A percentile compares a stretch with the other conserved stretches of the same genome.
phyloP scores from a whole-genome alignment of 2,113 vertebrate species.

The Eudyptes chrysolophus region DNA sequence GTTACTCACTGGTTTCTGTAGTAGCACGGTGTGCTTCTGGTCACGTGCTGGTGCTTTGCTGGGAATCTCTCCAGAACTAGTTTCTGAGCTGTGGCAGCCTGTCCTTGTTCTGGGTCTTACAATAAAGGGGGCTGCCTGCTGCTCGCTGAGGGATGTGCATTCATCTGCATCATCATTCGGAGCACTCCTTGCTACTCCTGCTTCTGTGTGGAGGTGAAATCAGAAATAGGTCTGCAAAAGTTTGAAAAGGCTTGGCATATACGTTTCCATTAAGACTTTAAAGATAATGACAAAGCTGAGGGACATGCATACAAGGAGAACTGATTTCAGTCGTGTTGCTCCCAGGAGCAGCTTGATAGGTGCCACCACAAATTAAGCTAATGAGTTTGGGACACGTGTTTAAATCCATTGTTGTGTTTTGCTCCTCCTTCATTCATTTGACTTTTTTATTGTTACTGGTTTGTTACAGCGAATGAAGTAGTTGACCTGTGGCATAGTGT shows the following conservation, averaged over 20 bases:
- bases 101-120: background rate
- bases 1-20: background rate
- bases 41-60: background rate
- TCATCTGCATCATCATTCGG: accelerated
- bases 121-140: background rate
- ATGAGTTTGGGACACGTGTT: background rate
- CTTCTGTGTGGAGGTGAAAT: background rate
- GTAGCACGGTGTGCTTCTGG: background rate
- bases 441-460: background rate
- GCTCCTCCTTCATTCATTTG: background rate
- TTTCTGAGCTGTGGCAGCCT: background rate
- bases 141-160: accelerated
- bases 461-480: background rate
- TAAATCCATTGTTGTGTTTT: background rate
- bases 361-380: background rate
- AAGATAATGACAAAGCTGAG: background rate
- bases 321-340: background rate
- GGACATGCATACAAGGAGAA: background rate
- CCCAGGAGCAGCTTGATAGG: background rate
- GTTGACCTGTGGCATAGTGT: background rate
- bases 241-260: background rate
- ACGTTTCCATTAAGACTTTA: background rate
- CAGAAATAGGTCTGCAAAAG: background rate
- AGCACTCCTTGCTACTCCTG: background rate
- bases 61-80: background rate